Base-by-base conservation (phyloP, 2,797 vertebrate species). In the Aselliscus stoliczkanus region DNA sequence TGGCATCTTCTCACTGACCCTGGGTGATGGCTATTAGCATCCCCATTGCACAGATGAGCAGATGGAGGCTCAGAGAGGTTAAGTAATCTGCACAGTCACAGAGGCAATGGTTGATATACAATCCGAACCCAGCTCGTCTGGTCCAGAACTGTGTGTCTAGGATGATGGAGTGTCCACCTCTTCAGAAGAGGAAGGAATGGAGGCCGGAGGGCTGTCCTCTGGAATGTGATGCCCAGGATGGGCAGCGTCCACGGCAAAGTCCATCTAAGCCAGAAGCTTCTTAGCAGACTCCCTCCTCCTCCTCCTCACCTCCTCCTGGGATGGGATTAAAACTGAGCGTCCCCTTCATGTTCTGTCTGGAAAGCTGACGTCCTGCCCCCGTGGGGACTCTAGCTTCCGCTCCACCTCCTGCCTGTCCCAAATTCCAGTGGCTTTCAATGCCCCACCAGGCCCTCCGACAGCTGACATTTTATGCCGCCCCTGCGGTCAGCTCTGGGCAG, bases 361-460 rank as follows among this genome's bases (percentile, higher is more conserved):
- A 79, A 82, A 92, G 88, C 23, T 4, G 88, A 87, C 14, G 5
- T 92, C 91, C 87, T 47, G 86, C 27, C 79, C 85, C 90, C 1
- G 4, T 25, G 52, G 91, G 86, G 77, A 79, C 58, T 42, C 91
- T 23, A 72, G 77, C 54, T 89, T 92, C 96, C 6, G 14, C 79
- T 44, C 95, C 29, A 50, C 94, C 93, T 72, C 94, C 90, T 87
- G 47, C 90, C 72, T 60, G 23, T 39, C 81, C 90, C 34, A 42
- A 42, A 97, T 97, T 94, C 97, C 92, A 90, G 93, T 0, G 93
- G 77, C 96, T 93, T 95, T 97, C 93, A 95, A 65, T 0, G 56
- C 54, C 86, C 92, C 83, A 47, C 75, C 94, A 88, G 95, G 92
- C 79, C 94, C 56, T 90, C 79, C 62, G 89, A 94, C 87, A 76